Percentiles rank a stretch among this genome's conserved stretches.
Evolutionary conservation across 2,113 vertebrate species (phyloP).

Genomic region (Pontoporia blainvillei): DNA sequence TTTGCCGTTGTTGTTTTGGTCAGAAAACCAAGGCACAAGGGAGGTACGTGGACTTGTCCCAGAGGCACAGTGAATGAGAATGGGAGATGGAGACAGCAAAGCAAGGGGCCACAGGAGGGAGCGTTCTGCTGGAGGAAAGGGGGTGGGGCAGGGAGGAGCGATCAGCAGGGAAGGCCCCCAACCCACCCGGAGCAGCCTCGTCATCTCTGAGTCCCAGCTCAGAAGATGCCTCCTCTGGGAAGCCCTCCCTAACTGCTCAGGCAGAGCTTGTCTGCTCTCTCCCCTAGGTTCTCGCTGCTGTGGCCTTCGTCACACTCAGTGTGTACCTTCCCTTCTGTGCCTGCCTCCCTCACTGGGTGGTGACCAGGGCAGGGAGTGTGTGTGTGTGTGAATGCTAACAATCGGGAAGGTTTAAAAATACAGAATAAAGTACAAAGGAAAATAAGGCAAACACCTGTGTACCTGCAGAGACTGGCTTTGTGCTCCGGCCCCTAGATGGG

Average conservation of each 20-base stretch:
- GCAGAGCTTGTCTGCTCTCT: background rate
- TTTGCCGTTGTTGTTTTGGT: background rate
- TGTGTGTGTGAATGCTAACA: background rate
- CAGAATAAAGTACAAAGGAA: background rate
- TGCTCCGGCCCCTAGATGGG: background rate
- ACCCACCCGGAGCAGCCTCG: background rate
- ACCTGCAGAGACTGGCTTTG: background rate
- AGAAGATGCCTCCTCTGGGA: background rate
- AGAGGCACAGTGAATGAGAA: background rate
- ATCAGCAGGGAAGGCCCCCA: background rate
- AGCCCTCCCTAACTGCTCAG: background rate
- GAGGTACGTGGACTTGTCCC: accelerated
- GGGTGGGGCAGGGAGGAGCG: background rate
- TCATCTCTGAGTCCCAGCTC: background rate
- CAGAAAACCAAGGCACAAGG: background rate
- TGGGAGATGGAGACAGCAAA: background rate
- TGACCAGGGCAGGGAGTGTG: background rate
- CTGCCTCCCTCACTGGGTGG: background rate
- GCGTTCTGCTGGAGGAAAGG: background rate
- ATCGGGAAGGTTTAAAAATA: background rate
- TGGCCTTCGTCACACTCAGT: background rate
- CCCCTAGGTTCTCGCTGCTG: background rate
- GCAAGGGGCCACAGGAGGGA: background rate
- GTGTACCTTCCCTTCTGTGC: background rate
- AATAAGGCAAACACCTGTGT: background rate